Conservation (phyloP, 2,888 invertebrate genomes). For the Napeogenes inachia region DNA sequence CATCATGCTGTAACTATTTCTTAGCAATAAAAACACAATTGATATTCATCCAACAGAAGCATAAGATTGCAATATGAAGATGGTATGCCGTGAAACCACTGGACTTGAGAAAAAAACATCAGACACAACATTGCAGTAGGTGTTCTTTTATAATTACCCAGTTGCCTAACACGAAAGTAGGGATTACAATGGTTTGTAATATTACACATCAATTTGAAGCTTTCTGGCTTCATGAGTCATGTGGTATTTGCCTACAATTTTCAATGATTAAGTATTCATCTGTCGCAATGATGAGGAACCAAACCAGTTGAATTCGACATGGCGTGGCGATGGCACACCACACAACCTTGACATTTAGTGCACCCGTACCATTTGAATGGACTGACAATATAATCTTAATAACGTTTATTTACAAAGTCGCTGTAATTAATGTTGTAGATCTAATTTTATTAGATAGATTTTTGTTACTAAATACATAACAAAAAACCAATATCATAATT, state of each 20-base stretch:
- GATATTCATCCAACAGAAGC: too few relatives aligned
- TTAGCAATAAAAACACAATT: too few relatives aligned
- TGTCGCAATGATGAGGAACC: constrained; percentile 38
- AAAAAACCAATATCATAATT: too few relatives aligned
- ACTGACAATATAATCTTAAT: neutral
- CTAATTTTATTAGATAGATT: too few relatives aligned
- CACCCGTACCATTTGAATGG: constrained; percentile 29
- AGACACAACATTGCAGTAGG: too few relatives aligned
- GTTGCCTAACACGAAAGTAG: too few relatives aligned
- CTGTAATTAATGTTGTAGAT: neutral
- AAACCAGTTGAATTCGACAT: constrained; percentile 42
- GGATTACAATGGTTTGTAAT: neutral
- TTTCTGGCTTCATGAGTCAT: neutral
- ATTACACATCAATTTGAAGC: constrained; percentile 15
- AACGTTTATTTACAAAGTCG: neutral
- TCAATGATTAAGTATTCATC: constrained; percentile 28
- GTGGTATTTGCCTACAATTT: constrained; percentile 1
- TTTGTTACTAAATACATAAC: too few relatives aligned
- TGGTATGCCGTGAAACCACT: too few relatives aligned
- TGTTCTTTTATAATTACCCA: too few relatives aligned
- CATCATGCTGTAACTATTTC: too few relatives aligned
- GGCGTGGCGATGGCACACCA: constrained; percentile 25
- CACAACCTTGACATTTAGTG: constrained; percentile 57
- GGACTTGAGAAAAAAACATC: too few relatives aligned
- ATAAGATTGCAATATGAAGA: too few relatives aligned